These are phyloP conservation scores for Deroplatys truncata DNA, from an alignment of 2,888 invertebrate genomes.

Conservation along the genomic window DNA sequence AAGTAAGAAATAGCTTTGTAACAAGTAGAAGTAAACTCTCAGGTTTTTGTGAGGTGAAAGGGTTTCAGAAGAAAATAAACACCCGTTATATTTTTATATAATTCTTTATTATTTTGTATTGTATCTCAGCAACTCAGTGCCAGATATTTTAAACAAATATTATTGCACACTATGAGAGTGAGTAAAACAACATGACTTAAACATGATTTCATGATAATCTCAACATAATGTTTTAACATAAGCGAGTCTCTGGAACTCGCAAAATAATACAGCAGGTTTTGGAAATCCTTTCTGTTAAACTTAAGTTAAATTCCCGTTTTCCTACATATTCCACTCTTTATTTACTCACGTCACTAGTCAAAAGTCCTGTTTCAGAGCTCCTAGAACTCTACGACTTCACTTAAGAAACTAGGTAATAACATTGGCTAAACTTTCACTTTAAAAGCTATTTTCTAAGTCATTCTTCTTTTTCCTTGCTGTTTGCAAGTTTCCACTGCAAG, in stretches of 20 bases:
- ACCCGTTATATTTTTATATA: not conserved
- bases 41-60: not conserved
- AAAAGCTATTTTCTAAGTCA: not conserved
- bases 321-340: not conserved
- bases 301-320: not conserved
- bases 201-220: not conserved
- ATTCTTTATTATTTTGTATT: not conserved
- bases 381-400: not conserved
- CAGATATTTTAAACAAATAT: not conserved
- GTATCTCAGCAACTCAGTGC: not conserved
- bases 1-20: too few species aligned
- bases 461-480: not conserved
- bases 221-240: not conserved
- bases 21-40: too few species aligned
- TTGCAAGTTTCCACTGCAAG: not conserved
- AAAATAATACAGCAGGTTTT: not conserved
- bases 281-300: not conserved
- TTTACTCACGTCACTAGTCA: too few species aligned
- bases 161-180: not conserved
- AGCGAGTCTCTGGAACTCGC: too few species aligned
- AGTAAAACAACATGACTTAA: not conserved
- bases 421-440: not conserved
- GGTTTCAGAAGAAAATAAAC: not conserved
- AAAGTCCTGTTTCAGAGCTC: not conserved
- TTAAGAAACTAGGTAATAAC: not conserved